Percentiles rank a stretch among this genome's conserved stretches.
phyloP scores from a whole-genome alignment of 2,888 invertebrate species.

The Pristionchus entomophagus region DNA sequence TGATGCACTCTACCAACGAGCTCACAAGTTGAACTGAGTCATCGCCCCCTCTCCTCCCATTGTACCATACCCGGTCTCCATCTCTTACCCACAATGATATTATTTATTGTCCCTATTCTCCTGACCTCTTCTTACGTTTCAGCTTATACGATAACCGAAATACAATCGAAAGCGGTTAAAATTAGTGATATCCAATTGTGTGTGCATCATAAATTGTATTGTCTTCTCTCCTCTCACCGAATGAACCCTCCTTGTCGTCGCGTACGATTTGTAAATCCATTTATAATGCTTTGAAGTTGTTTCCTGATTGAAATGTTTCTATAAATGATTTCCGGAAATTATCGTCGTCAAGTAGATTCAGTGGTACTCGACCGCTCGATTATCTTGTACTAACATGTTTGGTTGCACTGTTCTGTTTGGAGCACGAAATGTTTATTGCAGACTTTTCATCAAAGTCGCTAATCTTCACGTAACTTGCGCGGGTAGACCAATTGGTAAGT shows the following conservation, averaged over 20 bases:
- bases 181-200: slow-evolving; percentile 44
- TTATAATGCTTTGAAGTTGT: slow-evolving; percentile 22
- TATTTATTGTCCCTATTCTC: not conserved
- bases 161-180: slow-evolving; percentile 27
- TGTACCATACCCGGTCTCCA: not conserved
- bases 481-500: slow-evolving; percentile 22
- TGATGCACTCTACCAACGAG: slow-evolving; percentile 98
- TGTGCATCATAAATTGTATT: slow-evolving; percentile 43
- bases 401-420: not conserved
- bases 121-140: not conserved
- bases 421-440: not conserved
- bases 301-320: slow-evolving; percentile 2
- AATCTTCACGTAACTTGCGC: slow-evolving; percentile 5
- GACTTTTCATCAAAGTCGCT: not conserved
- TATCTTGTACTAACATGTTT: not conserved
- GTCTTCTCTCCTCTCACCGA: not conserved
- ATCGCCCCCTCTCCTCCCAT: not conserved
- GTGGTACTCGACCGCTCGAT: slow-evolving; percentile 29
- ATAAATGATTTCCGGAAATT: slow-evolving; percentile 25
- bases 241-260: not conserved
- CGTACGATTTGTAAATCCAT: slow-evolving; percentile 41
- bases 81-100: not conserved
- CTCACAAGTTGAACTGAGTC: slow-evolving; percentile 83
- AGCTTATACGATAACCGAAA: slow-evolving; percentile 37
- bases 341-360: not conserved